These are phyloP conservation scores for Pholis gunnellus DNA, from an alignment of 2,113 vertebrate genomes.

Conservation along the genomic window DNA sequence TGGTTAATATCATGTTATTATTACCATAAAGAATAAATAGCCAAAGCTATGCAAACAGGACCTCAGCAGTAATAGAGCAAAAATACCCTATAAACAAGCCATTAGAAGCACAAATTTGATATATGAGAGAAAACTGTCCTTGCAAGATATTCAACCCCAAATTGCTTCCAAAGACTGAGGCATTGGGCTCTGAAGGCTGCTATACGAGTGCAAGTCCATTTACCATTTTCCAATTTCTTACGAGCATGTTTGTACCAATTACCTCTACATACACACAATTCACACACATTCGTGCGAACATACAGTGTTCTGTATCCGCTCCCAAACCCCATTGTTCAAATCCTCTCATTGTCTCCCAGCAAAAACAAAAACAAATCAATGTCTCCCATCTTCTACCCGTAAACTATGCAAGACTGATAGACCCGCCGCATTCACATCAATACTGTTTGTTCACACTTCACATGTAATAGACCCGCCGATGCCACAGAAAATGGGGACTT, in stretches of 20 bases:
- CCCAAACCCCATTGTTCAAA: not conserved
- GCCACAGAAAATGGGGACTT: slow-evolving; percentile 1
- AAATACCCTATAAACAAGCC: not conserved
- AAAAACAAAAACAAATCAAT: slow-evolving; percentile 28
- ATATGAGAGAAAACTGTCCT: not conserved
- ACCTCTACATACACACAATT: not conserved
- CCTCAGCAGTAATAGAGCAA: not conserved
- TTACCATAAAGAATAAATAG: not conserved
- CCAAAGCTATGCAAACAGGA: not conserved
- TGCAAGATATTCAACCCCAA: too few species aligned
- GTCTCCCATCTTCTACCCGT: not conserved
- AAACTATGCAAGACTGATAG: slow-evolving; percentile 15
- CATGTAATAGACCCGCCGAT: slow-evolving; percentile 15
- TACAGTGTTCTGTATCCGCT: not conserved
- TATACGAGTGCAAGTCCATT: not conserved
- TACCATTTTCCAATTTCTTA: not conserved
- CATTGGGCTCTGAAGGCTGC: not conserved
- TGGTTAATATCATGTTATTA: not conserved
- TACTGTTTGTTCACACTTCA: slow-evolving; percentile 48
- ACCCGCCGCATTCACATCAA: slow-evolving; percentile 35
- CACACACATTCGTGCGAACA: not conserved
- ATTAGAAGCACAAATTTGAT: not conserved
- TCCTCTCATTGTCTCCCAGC: slow-evolving; percentile 15
- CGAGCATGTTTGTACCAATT: not conserved
- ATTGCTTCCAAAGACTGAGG: not conserved